These are phyloP conservation scores for Brachyrhaphis roseni DNA, from an alignment of 2,797 vertebrate species.

Conservation along the genomic window DNA sequence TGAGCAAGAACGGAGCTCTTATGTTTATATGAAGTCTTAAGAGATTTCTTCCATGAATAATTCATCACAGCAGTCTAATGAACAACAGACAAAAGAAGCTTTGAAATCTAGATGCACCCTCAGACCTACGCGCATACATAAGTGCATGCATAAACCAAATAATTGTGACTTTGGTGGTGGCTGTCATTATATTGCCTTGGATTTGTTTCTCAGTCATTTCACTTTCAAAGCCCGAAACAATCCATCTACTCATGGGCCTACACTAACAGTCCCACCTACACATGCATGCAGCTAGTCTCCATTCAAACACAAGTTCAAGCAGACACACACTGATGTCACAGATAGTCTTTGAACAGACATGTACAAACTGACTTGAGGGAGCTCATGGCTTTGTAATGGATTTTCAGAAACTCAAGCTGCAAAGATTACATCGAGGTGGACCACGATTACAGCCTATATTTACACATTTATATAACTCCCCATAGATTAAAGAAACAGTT, in stretches of 20 bases:
- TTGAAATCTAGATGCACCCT: conserved; percentile 43
- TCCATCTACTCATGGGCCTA: conserved; percentile 49
- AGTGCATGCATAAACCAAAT: conserved; percentile 33
- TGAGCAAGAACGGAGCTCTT: conserved; percentile 23
- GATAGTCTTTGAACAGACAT: conserved; percentile 28
- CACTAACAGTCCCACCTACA: conserved; percentile 54
- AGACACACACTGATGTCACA: conserved; percentile 25
- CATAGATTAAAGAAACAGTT: conserved; percentile 1
- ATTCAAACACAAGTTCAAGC: conserved; percentile 22
- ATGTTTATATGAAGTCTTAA: conserved; percentile 57
- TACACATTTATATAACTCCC: conserved; percentile 14
- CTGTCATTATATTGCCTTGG: conserved; percentile 31
- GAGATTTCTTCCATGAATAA: conserved; percentile 61
- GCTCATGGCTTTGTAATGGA: conserved; percentile 24
- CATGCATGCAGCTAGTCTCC: conserved; percentile 31
- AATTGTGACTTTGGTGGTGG: conserved; percentile 56
- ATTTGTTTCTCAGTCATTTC: conserved; percentile 38
- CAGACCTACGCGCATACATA: conserved; percentile 16
- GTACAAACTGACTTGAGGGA: conserved; percentile 15
- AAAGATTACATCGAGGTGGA: conserved; percentile 5
- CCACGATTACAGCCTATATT: conserved; percentile 1
- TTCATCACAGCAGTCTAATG: conserved; percentile 56
- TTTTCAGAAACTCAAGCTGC: conserved; percentile 38
- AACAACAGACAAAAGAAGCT: conserved; percentile 58
- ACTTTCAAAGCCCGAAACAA: conserved; percentile 49